Base-by-base conservation (phyloP, 2,888 invertebrate genomes). In the Lasius platythorax region DNA sequence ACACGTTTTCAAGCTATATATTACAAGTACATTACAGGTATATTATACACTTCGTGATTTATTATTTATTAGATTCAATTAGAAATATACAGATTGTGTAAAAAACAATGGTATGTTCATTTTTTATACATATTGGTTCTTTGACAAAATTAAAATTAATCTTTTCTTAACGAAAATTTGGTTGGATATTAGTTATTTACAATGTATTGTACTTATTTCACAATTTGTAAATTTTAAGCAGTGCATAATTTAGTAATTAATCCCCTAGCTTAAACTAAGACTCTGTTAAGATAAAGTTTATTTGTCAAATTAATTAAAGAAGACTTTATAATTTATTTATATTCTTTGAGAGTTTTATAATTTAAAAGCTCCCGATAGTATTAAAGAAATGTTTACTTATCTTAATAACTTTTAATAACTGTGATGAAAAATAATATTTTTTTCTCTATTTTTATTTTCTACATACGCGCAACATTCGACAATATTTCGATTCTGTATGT, bases 241-340 rank as follows among this genome's bases (percentile, higher is more conserved):
- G 28, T 30, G n/a, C 43, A 68, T 76, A 76, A 68, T 68, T 78
- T 23, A 78, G 23, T 33, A 18, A 43, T n/a, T 18, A 8, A 64
- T 53, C 15, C 28, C n/a, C 12, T 43, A 37, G 28, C 15, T 58
- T 6, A 12, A 30, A 56, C 30, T 56, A 43, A 30, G 53, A 78
- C 33, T 58, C 6, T 23, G 18, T 61, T 46, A 28, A 30, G 30
- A 12, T 3, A 9, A 79, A 79, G 23, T 61, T 70, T 0, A 28
- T 0, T 58, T 46, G 18, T 37, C 3, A 70, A 58, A 61, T 23
- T 70, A 78, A 43, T n/a, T 15, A 58, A 72, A 58, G 40, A 1
- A 68, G 43, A 61, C 37, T 70, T 56, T 79, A 46, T 58, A 33
- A 70, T 70, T 61, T 9, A 33, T 61, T 43, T 18, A 33, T 8